Percentiles rank a stretch among this genome's conserved stretches.
phyloP scores from a whole-genome alignment of 2,797 vertebrate genomes.

The Dermochelys coriacea region DNA sequence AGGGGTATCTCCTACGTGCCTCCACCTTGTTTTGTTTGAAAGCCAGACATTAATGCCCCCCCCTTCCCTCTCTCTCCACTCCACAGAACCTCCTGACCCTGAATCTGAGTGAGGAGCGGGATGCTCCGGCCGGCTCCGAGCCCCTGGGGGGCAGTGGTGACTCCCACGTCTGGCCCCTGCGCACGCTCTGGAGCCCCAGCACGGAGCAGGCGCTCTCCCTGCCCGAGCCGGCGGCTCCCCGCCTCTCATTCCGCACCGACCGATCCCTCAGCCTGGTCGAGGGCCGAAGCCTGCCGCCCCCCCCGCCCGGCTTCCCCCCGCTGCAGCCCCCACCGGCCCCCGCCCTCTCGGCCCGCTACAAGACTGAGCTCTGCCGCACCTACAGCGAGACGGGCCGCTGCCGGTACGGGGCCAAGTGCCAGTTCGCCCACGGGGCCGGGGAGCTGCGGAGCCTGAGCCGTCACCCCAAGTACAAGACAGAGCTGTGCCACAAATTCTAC shows the following conservation, averaged over 20 bases:
- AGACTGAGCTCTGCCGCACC: slow-evolving; percentile 93
- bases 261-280: slow-evolving; percentile 91
- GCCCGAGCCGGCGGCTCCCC: background rate
- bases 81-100: slow-evolving; percentile 78
- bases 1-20: too few relatives aligned
- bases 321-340: slow-evolving; percentile 80
- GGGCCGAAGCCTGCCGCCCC: slow-evolving; percentile 61
- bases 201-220: background rate
- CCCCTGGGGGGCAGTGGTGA: background rate
- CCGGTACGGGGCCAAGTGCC: slow-evolving; percentile 92
- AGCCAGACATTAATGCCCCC: background rate
- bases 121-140: slow-evolving; percentile 67
- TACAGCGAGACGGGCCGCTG: slow-evolving; percentile 91
- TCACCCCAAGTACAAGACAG: slow-evolving; percentile 94
- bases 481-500: slow-evolving; percentile 93
- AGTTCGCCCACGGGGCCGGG: slow-evolving; percentile 90
- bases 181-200: background rate
- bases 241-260: slow-evolving; percentile 41
- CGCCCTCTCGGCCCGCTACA: slow-evolving; percentile 88
- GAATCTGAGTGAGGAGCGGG: slow-evolving; percentile 25
- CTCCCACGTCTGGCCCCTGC: background rate
- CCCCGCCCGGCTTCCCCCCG: slow-evolving; percentile 66
- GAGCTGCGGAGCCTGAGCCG: slow-evolving; percentile 89
- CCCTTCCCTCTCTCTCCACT: background rate
- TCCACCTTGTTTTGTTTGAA: background rate